Conservation (phyloP, 2,797 vertebrate genomes). For the Avahi laniger region DNA sequence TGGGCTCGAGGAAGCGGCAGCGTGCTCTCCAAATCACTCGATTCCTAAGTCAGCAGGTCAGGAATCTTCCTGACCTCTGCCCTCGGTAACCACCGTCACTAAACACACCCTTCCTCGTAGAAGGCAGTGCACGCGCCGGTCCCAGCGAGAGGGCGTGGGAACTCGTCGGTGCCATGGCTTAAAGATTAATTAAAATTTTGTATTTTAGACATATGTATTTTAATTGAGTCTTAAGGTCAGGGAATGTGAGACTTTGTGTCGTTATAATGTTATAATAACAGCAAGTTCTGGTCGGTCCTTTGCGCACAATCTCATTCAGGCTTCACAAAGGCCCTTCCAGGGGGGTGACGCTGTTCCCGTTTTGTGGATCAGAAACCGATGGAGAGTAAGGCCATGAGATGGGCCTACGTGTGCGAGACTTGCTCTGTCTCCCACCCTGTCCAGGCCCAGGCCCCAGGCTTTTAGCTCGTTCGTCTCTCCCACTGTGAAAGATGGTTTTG, state of each 20-base stretch:
- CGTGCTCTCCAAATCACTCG: accelerated
- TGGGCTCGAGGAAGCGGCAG: not conserved
- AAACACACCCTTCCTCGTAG: accelerated
- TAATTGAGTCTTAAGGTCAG: not conserved
- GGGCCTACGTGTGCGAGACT: accelerated
- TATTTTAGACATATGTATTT: accelerated
- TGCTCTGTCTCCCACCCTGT: not conserved
- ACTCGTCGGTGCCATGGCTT: accelerated
- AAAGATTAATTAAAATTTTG: too few species aligned
- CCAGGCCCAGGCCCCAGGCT: accelerated
- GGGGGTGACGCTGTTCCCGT: accelerated
- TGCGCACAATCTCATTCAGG: accelerated
- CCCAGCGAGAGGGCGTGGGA: not conserved
- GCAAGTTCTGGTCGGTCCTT: not conserved
- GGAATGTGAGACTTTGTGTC: too few species aligned
- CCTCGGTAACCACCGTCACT: accelerated
- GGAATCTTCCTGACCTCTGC: not conserved
- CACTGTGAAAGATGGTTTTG: too few species aligned
- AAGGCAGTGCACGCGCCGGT: accelerated
- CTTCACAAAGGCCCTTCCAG: not conserved
- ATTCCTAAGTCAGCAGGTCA: accelerated
- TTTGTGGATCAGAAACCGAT: not conserved
- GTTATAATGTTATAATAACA: accelerated
- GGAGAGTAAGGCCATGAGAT: accelerated
- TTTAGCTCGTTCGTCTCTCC: accelerated